A percentile compares a stretch with the other conserved stretches of the same genome.
Conservation (phyloP, 2,797 vertebrate genomes). For the Pogoniulus pusillus region DNA sequence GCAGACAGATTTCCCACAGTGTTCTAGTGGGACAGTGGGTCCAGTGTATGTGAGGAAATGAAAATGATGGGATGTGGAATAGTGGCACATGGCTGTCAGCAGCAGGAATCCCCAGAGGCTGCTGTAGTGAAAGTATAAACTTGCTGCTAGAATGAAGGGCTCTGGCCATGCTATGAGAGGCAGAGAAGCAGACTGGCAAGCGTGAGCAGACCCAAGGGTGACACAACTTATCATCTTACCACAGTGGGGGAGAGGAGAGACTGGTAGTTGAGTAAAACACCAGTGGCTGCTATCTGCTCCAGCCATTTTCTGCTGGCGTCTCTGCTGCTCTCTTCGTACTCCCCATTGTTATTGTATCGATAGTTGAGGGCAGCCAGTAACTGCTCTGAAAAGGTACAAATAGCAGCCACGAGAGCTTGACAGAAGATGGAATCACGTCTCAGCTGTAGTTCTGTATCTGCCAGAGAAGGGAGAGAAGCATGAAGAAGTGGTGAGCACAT, state of each 20-base stretch:
- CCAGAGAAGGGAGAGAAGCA: slow-evolving; percentile 10
- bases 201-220: not conserved
- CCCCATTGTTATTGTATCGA: slow-evolving; percentile 94
- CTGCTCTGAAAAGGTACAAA: slow-evolving; percentile 93
- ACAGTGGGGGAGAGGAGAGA: slow-evolving; percentile 84
- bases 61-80: not conserved
- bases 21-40: not conserved
- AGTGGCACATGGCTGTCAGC: not conserved
- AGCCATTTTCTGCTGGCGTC: slow-evolving; percentile 98
- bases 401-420: slow-evolving; percentile 89
- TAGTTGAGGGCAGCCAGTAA: slow-evolving; percentile 88
- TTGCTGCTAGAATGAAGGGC: not conserved
- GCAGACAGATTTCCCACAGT: not conserved
- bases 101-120: not conserved
- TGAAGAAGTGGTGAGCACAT: not conserved
- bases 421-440: slow-evolving; percentile 93
- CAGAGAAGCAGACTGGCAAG: not conserved
- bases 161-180: not conserved
- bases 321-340: slow-evolving; percentile 94
- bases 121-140: not conserved
- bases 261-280: slow-evolving; percentile 92
- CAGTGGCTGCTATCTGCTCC: slow-evolving; percentile 92
- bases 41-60: not conserved
- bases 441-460: slow-evolving; percentile 93
- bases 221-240: slow-evolving; percentile 78